Percentiles rank a stretch among this genome's conserved stretches.
Conservation (phyloP, 92 coral and sea anemone genomes). For the Porites evermanni region DNA sequence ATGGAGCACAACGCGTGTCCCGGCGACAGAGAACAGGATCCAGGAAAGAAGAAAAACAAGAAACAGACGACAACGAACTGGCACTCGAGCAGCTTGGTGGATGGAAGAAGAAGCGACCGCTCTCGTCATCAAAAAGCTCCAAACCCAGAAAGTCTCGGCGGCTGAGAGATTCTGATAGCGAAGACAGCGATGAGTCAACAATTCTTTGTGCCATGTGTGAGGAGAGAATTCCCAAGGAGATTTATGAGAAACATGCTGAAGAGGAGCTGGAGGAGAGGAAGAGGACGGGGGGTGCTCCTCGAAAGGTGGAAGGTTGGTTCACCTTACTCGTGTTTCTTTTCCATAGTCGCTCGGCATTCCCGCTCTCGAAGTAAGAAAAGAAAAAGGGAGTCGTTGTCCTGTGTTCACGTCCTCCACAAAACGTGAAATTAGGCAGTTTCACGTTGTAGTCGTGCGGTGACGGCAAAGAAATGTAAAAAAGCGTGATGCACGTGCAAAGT, state of each 20-base stretch:
- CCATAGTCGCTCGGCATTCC: too few relatives aligned
- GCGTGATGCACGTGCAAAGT: too few relatives aligned
- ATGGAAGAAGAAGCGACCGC: conserved; percentile 22
- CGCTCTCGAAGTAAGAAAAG: too few relatives aligned
- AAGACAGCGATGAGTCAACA: conserved; percentile 27
- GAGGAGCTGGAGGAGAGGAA: conserved; percentile 35
- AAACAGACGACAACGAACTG: conserved; percentile 25
- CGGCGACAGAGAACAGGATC: conserved; percentile 1
- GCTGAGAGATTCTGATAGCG: conserved; percentile 25
- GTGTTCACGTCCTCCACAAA: too few relatives aligned
- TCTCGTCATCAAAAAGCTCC: conserved; percentile 9
- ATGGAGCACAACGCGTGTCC: conserved; percentile 30
- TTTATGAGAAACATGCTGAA: conserved; percentile 23
- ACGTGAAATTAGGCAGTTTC: too few relatives aligned
- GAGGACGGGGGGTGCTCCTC: neutral
- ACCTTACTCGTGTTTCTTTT: neutral
- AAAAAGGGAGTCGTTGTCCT: too few relatives aligned
- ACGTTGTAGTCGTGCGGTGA: too few relatives aligned
- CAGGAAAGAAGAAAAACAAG: neutral
- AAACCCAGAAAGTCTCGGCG: conserved; percentile 21
- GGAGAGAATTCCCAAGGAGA: conserved; percentile 35
- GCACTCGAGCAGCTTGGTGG: conserved; percentile 26
- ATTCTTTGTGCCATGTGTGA: conserved; percentile 31
- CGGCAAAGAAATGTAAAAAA: too few relatives aligned
- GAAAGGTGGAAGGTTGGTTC: conserved; percentile 21